These are phyloP conservation scores for Isotomurus palustris DNA, from an alignment of 2,888 invertebrate species.

Conservation along the genomic window DNA sequence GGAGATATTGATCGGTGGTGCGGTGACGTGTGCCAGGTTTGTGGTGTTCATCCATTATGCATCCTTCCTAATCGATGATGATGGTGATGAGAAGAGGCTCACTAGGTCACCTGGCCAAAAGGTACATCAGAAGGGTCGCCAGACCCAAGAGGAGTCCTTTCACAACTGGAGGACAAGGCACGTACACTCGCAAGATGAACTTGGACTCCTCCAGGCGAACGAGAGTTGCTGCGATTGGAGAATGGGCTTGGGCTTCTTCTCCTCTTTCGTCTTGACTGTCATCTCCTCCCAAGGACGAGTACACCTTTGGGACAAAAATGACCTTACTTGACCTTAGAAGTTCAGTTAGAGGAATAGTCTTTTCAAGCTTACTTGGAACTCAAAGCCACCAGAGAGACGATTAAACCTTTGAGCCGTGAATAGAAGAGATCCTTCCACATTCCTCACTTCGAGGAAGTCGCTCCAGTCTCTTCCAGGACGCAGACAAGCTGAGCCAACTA, in stretches of 20 bases:
- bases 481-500: conserved; percentile 25
- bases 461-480: conserved; percentile 37
- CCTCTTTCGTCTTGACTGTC: not conserved
- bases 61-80: too few relatives aligned
- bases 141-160: conserved; percentile 32
- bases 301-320: not conserved
- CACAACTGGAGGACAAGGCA: conserved; percentile 20
- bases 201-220: conserved; percentile 36
- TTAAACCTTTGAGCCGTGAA: conserved; percentile 32
- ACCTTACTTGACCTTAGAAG: too few relatives aligned
- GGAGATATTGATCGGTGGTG: too few relatives aligned
- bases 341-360: not conserved
- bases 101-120: conserved; percentile 20
- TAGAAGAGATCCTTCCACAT: conserved; percentile 26
- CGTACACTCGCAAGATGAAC: conserved; percentile 33
- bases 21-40: too few relatives aligned
- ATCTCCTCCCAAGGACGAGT: not conserved
- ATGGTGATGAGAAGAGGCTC: too few relatives aligned
- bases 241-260: conserved; percentile 10
- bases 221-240: conserved; percentile 30
- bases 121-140: conserved; percentile 29
- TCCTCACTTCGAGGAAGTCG: conserved; percentile 26
- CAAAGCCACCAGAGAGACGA: conserved; percentile 32
- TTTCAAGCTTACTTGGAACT: conserved; percentile 28
- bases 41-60: too few relatives aligned